phyloP scores from a whole-genome alignment of 2,113 vertebrate genomes.

The Pampusana beccarii region DNA sequence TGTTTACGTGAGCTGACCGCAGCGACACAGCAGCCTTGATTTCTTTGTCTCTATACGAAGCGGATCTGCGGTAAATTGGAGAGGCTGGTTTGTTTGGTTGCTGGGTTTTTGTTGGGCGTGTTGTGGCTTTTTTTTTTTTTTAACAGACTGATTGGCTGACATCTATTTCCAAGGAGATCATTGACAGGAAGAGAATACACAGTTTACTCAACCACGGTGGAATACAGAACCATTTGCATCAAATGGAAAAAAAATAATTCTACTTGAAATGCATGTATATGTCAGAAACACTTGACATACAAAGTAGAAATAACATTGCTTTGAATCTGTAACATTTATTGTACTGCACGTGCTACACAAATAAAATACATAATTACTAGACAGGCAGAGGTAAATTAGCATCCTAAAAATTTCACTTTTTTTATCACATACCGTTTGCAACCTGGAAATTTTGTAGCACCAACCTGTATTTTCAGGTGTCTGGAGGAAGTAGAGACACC shows the following conservation, averaged over 20 bases:
- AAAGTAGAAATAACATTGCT: conserved; percentile 39
- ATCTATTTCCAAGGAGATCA: conserved; percentile 66
- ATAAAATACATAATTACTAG: conserved; percentile 54
- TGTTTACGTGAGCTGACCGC: not conserved
- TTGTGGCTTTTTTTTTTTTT: not conserved
- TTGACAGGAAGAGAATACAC: conserved; percentile 39
- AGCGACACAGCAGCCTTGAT: not conserved
- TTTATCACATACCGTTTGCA: not conserved
- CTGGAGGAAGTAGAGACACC: not conserved
- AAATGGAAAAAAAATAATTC: conserved; percentile 46
- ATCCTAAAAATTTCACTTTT: conserved; percentile 30
- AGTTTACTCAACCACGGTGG: conserved; percentile 42
- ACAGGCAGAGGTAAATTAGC: conserved; percentile 43
- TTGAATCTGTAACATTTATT: conserved; percentile 50
- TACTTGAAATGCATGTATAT: conserved; percentile 49
- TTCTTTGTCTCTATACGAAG: conserved; percentile 20
- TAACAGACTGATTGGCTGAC: conserved; percentile 46
- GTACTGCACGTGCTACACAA: conserved; percentile 19
- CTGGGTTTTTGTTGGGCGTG: conserved; percentile 20
- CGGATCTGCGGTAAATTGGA: conserved; percentile 36
- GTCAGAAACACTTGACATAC: conserved; percentile 50
- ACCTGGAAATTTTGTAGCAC: not conserved
- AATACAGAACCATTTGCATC: conserved; percentile 61
- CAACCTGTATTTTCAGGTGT: not conserved
- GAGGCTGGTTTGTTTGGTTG: conserved; percentile 61